These are phyloP conservation scores for Lateolabrax maculatus DNA, from an alignment of 2,797 vertebrate genomes.

Conservation along the genomic window DNA sequence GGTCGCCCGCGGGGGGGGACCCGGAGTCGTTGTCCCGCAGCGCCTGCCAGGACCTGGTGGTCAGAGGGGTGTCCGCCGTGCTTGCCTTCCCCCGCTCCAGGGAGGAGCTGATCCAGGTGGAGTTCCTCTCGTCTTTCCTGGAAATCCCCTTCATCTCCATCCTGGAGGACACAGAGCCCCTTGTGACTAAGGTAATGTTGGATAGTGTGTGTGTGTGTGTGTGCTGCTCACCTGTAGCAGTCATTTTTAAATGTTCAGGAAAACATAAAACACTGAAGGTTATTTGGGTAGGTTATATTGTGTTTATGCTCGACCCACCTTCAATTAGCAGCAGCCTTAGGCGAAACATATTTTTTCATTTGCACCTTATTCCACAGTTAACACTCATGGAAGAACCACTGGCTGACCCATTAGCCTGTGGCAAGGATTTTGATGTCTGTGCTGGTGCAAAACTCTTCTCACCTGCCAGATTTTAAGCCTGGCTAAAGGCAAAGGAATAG, in stretches of 20 bases:
- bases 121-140: slow-evolving; percentile 92
- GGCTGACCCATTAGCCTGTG: slow-evolving; percentile 44
- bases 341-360: slow-evolving; percentile 24
- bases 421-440: slow-evolving; percentile 51
- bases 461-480: slow-evolving; percentile 22
- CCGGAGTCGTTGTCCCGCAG: slow-evolving; percentile 91
- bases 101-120: slow-evolving; percentile 93
- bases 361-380: slow-evolving; percentile 35
- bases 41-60: slow-evolving; percentile 90
- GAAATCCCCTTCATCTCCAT: slow-evolving; percentile 94
- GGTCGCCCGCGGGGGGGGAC: slow-evolving; percentile 87
- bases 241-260: slow-evolving; percentile 24
- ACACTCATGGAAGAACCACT: slow-evolving; percentile 21
- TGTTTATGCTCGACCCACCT: slow-evolving; percentile 15
- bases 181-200: slow-evolving; percentile 88
- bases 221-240: slow-evolving; percentile 56
- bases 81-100: slow-evolving; percentile 93
- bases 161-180: slow-evolving; percentile 88
- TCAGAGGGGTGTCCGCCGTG: slow-evolving; percentile 90
- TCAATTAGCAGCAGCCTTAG: slow-evolving; percentile 7
- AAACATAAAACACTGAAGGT: neutral
- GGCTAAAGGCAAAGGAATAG: slow-evolving; percentile 22
- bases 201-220: neutral
- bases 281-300: slow-evolving; percentile 7
- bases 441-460: slow-evolving; percentile 40